Base-by-base conservation (phyloP, 2,888 invertebrate genomes). In the Congeria kusceri region DNA sequence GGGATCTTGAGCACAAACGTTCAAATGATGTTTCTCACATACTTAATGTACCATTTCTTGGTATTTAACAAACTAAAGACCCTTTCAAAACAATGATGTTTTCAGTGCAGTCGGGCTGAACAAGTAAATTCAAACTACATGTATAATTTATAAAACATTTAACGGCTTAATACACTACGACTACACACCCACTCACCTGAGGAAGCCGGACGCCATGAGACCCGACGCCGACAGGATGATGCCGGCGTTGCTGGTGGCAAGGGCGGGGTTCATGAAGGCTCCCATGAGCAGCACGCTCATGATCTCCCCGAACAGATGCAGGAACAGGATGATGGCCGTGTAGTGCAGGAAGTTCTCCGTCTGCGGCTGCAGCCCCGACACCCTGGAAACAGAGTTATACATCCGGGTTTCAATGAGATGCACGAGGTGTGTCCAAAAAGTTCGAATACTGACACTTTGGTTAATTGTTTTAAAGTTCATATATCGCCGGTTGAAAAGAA, bases 281-380 rank as follows among this genome's bases (percentile, higher is more conserved):
- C 88, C 90, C 86, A 90, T 82, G 7, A 85, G 76, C 4, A 87
- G 78, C 5, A 88, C 85, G n/a, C 87, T 81, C 82, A 89, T 81
- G n/a, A 91, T 84, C 80, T 91, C 91, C 11, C 91, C 91, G 49
- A 80, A 78, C 58, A 87, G 84, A 56, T 86, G 83, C 44, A 90
- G 73, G 27, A 88, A 79, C 44, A 88, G 80, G 7, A 87, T 81
- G 15, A 89, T 86, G 0, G 86, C 84, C 11, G 82, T 77, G 64
- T 87, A 88, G 28, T 89, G 86, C 18, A 81, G 85, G 73, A 90
- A 91, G 29, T 85, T 80, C 25, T 80, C 75, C 27, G 83, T 76
- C 13, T 78, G 81, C 3, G 87, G 83, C 57, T 87, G 81, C 58
- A 91, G 56, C 3, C 90, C 90, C 0, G 86, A 80, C 3, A 84